Conservation (phyloP, 2,888 invertebrate species). For the Aproaerema taeniolella region DNA sequence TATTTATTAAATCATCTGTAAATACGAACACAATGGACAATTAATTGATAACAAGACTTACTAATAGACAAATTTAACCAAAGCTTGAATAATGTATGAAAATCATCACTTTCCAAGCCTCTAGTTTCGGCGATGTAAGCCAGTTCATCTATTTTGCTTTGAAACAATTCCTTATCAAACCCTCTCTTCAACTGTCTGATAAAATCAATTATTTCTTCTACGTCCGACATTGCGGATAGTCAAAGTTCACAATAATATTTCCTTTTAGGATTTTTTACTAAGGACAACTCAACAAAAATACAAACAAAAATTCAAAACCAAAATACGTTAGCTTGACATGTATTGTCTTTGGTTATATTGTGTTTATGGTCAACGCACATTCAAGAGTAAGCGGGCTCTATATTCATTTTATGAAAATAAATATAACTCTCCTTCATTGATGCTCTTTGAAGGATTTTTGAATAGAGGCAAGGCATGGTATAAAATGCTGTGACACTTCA, state of each 20-base stretch:
- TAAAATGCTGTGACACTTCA: too few relatives aligned
- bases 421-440: too few relatives aligned
- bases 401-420: too few relatives aligned
- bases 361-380: constrained; percentile 11
- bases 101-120: constrained; percentile 53
- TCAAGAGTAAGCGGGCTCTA: too few relatives aligned
- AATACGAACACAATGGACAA: neutral
- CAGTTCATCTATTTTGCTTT: constrained; percentile 56
- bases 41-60: constrained; percentile 34
- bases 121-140: constrained; percentile 45
- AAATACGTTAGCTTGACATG: constrained; percentile 17
- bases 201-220: constrained; percentile 61
- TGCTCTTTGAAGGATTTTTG: too few relatives aligned
- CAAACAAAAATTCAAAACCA: constrained; percentile 15
- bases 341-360: neutral
- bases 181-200: constrained; percentile 60
- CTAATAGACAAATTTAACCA: constrained; percentile 70
- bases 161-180: constrained; percentile 64
- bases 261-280: neutral
- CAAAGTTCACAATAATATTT: constrained; percentile 3
- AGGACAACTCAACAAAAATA: neutral
- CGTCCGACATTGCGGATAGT: constrained; percentile 42
- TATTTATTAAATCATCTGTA: neutral
- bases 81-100: constrained; percentile 60
- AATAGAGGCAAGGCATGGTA: too few relatives aligned